Conservation (phyloP, 2,888 invertebrate species). For the Temnothorax ravouxi region DNA sequence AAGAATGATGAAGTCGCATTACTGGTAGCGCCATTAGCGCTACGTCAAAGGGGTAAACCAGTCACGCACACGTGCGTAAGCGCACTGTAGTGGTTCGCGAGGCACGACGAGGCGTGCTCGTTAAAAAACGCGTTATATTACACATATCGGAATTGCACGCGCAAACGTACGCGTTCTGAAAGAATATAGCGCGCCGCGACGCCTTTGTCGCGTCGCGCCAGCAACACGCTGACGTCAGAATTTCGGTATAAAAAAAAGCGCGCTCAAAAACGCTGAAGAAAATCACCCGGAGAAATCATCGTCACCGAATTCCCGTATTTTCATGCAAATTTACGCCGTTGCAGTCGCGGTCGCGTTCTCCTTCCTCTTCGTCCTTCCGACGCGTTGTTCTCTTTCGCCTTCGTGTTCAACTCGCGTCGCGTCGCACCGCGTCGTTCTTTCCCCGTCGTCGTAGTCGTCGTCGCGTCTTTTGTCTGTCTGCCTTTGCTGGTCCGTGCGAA, state of each 20-base stretch:
- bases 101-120: constrained; percentile 62
- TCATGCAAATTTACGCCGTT: constrained; percentile 72
- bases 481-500: constrained; percentile 55
- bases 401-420: constrained; percentile 5
- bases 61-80: constrained; percentile 39
- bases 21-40: constrained; percentile 70
- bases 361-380: not conserved
- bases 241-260: constrained; percentile 11
- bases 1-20: constrained; percentile 59
- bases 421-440: constrained; percentile 41
- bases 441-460: constrained; percentile 19
- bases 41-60: constrained; percentile 58
- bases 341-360: constrained; percentile 22
- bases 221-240: constrained; percentile 15
- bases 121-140: constrained; percentile 71
- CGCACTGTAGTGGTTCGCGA: constrained; percentile 12
- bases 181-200: constrained; percentile 24
- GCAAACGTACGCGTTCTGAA: constrained; percentile 59
- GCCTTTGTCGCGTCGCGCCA: constrained; percentile 66
- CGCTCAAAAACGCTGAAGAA: constrained; percentile 2
- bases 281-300: constrained; percentile 64
- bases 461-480: constrained; percentile 55
- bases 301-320: constrained; percentile 74
- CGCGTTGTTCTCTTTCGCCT: not conserved
- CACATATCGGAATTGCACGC: constrained; percentile 66